Percentiles rank a stretch among this genome's conserved stretches.
These are phyloP conservation scores for Terrapene triunguis DNA, from an alignment of 2,113 vertebrate species.

Conservation along the genomic window DNA sequence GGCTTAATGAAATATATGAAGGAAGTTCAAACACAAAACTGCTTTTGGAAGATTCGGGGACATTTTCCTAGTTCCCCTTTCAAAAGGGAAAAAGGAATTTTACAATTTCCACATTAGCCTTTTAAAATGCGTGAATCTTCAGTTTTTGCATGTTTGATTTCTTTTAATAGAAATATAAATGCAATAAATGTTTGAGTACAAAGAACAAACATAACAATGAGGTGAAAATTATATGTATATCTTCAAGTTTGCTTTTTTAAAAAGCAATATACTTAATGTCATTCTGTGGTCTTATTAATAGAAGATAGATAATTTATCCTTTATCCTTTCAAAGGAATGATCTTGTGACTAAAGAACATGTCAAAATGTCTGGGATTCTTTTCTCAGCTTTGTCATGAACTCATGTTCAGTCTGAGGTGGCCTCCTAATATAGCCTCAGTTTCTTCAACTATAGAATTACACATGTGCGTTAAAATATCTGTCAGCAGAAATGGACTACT, in stretches of 20 bases:
- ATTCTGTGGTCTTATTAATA: neutral
- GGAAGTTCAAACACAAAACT: constrained; percentile 13
- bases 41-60: constrained; percentile 3
- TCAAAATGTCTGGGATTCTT: constrained; percentile 19
- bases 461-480: constrained; percentile 29
- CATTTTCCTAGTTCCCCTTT: neutral
- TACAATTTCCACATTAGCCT: neutral
- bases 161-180: neutral
- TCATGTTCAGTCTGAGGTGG: constrained; percentile 28
- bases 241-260: neutral
- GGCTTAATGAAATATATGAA: constrained; percentile 26
- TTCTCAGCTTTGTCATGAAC: constrained; percentile 21
- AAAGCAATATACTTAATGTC: neutral
- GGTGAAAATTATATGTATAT: neutral
- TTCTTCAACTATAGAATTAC: neutral
- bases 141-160: neutral
- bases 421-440: neutral
- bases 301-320: accelerated
- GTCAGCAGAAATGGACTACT: constrained; percentile 23
- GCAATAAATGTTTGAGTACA: neutral
- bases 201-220: neutral
- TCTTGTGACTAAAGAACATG: neutral
- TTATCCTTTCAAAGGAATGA: neutral
- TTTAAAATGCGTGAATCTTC: neutral
- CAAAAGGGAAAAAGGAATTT: constrained; percentile 22